phyloP scores from a whole-genome alignment of 2,113 vertebrate species.

The Theropithecus gelada region DNA sequence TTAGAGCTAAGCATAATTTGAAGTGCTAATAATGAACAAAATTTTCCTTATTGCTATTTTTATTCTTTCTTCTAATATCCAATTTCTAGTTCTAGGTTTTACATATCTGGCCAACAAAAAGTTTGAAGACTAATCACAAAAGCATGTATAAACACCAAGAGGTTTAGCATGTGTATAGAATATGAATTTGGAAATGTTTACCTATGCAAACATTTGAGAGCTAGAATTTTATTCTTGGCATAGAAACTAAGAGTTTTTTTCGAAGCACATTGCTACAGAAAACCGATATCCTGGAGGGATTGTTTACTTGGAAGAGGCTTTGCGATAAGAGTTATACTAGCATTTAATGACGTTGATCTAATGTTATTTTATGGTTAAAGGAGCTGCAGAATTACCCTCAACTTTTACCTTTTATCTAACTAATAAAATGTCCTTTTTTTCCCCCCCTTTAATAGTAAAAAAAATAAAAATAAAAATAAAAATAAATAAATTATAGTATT shows the following conservation, averaged over 20 bases:
- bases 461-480: neutral
- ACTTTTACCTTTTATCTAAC: neutral
- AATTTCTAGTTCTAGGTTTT: neutral
- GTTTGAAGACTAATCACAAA: slow-evolving; percentile 35
- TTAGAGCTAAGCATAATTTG: slow-evolving; percentile 10
- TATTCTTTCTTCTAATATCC: neutral
- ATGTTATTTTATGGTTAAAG: slow-evolving; percentile 12
- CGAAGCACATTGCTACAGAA: neutral
- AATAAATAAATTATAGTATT: neutral
- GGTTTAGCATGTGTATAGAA: neutral
- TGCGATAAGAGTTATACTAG: neutral
- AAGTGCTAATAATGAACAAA: neutral
- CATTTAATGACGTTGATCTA: neutral
- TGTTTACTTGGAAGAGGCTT: slow-evolving; percentile 1
- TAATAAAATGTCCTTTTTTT: neutral
- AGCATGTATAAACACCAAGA: neutral
- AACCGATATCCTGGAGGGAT: neutral
- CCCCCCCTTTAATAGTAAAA: neutral
- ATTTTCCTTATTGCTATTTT: neutral
- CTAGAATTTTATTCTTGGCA: slow-evolving; percentile 31
- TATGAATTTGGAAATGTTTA: slow-evolving; percentile 48
- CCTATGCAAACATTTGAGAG: slow-evolving; percentile 46
- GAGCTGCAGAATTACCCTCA: neutral
- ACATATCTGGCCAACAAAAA: slow-evolving; percentile 5
- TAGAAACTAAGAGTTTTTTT: neutral